phyloP scores from a whole-genome alignment of 2,888 invertebrate species.

The Terebella lapidaria region DNA sequence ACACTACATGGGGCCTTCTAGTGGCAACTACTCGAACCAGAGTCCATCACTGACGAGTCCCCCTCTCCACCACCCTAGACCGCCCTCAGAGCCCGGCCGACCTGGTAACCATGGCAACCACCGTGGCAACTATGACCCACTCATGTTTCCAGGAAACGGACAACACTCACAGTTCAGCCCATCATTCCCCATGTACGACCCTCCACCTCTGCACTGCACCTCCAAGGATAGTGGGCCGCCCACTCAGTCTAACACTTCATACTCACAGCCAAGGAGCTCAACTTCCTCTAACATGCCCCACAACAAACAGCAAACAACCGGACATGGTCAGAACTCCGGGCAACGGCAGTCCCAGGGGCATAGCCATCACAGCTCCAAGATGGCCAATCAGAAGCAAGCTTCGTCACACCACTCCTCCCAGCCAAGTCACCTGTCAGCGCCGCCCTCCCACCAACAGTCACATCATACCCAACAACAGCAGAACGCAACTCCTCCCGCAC shows the following conservation, averaged over 20 bases:
- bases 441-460: neutral
- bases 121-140: neutral
- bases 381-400: neutral
- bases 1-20: neutral
- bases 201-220: neutral
- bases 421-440: neutral
- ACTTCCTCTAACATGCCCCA: neutral
- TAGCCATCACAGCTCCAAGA: neutral
- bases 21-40: neutral
- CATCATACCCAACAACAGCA: neutral
- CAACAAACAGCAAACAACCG: neutral
- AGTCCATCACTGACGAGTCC: slow-evolving; percentile 2
- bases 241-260: neutral
- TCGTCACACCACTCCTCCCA: neutral
- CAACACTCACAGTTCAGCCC: neutral
- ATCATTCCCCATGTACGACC: neutral
- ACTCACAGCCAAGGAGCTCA: neutral
- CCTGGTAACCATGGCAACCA: neutral
- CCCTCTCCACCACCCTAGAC: neutral
- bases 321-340: neutral
- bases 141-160: neutral
- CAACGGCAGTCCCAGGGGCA: neutral
- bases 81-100: neutral
- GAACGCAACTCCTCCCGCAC: neutral
- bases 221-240: neutral